Percentiles rank a stretch among this genome's conserved stretches.
phyloP scores from a whole-genome alignment of 2,888 invertebrate genomes.

The Drosophila tanythrix region DNA sequence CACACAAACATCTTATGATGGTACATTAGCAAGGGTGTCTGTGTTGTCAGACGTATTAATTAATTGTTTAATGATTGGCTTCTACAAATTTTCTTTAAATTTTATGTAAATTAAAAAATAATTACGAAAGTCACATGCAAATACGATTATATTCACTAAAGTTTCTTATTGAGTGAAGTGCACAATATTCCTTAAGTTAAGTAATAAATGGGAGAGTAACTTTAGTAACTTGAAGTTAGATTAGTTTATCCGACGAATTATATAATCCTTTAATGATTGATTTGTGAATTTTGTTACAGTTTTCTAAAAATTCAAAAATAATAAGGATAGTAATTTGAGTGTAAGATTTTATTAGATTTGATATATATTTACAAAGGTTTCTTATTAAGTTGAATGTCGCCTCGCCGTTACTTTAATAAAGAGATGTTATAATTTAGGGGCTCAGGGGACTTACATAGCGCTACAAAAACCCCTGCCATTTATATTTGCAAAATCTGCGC shows the following conservation, averaged over 20 bases:
- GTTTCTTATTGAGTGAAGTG: too few species aligned
- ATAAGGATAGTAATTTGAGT: not conserved
- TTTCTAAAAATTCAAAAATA: too few species aligned
- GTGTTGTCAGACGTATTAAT: not conserved
- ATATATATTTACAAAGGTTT: not conserved
- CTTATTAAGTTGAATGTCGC: not conserved
- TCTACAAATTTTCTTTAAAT: not conserved
- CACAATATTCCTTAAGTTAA: too few species aligned
- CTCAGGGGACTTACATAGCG: not conserved
- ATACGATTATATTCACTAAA: too few species aligned
- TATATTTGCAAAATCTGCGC: conserved; percentile 18
- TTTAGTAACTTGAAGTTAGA: not conserved
- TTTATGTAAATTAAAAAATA: not conserved
- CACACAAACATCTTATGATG: conserved; percentile 9
- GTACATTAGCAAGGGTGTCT: not conserved
- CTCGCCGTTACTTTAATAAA: not conserved
- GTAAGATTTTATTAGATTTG: not conserved
- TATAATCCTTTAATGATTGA: not conserved
- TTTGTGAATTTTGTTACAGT: not conserved
- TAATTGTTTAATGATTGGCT: conserved; percentile 6
- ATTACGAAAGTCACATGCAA: not conserved
- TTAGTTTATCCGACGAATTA: not conserved
- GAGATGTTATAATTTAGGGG: not conserved
- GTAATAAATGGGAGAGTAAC: too few species aligned
- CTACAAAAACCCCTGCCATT: not conserved